These are phyloP conservation scores for Brienomyrus brachyistius DNA, from an alignment of 2,113 vertebrate species.

Conservation along the genomic window DNA sequence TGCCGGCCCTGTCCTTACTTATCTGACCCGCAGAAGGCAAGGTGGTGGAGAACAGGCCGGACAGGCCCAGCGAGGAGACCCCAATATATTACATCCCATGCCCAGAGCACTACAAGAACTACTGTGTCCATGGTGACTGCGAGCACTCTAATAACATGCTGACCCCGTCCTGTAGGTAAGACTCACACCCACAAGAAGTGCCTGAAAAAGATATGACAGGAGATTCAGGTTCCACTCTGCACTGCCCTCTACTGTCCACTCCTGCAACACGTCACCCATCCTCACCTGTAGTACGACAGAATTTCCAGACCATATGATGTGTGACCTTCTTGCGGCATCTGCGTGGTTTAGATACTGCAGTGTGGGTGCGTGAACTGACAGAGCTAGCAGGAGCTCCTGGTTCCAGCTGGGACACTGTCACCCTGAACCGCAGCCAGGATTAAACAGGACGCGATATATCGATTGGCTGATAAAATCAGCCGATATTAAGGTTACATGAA, in stretches of 20 bases:
- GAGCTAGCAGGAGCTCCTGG: neutral
- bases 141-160: constrained; percentile 81
- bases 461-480: neutral
- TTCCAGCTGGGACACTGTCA: neutral
- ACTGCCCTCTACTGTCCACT: neutral
- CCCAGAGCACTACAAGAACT: constrained; percentile 88
- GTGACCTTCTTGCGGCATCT: neutral
- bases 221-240: neutral
- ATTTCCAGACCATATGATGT: neutral
- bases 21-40: constrained; percentile 64
- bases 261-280: neutral
- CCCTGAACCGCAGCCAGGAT: neutral
- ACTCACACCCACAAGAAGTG: neutral
- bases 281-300: neutral
- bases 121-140: constrained; percentile 94
- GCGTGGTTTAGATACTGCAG: neutral
- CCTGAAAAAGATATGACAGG: neutral
- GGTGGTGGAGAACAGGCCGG: constrained; percentile 65
- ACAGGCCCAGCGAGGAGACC: constrained; percentile 76
- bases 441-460: neutral
- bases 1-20: neutral
- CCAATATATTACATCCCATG: constrained; percentile 84
- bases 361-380: neutral
- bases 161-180: constrained; percentile 92
- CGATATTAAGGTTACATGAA: neutral